phyloP scores from a whole-genome alignment of 2,888 invertebrate species.

The Colostygia pectinataria region DNA sequence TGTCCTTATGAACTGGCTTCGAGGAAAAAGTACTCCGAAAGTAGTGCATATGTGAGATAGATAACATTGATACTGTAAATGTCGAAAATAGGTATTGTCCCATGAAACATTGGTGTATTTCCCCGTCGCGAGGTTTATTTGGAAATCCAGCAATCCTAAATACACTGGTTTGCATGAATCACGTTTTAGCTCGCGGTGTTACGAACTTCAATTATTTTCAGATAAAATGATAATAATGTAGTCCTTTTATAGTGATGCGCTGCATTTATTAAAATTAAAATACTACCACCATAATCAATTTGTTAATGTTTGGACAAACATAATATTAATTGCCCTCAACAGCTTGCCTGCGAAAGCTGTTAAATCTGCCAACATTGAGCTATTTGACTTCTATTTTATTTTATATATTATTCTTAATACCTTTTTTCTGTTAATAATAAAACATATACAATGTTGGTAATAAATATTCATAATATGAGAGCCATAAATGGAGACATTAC shows the following conservation, averaged over 20 bases:
- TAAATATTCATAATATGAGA: slow-evolving; percentile 1
- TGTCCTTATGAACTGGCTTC: slow-evolving; percentile 90
- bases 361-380: slow-evolving; percentile 35
- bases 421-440: neutral
- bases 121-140: too few species aligned
- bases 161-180: too few species aligned
- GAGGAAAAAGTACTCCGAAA: slow-evolving; percentile 89
- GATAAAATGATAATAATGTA: slow-evolving; percentile 12
- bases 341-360: slow-evolving; percentile 47
- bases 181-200: too few species aligned
- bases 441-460: slow-evolving; percentile 8
- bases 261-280: slow-evolving; percentile 50
- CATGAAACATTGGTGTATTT: neutral
- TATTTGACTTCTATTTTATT: too few species aligned
- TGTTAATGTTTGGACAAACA: slow-evolving; percentile 56
- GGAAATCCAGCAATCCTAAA: too few species aligned
- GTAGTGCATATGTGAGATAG: slow-evolving; percentile 76
- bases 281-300: slow-evolving; percentile 55
- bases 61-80: neutral
- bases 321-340: slow-evolving; percentile 51
- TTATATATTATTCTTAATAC: neutral
- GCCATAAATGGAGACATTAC: neutral
- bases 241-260: slow-evolving; percentile 22
- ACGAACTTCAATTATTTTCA: too few species aligned
- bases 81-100: neutral